These are phyloP conservation scores for Himalopsyche kuldschensis DNA, from an alignment of 2,888 invertebrate species.

Conservation along the genomic window DNA sequence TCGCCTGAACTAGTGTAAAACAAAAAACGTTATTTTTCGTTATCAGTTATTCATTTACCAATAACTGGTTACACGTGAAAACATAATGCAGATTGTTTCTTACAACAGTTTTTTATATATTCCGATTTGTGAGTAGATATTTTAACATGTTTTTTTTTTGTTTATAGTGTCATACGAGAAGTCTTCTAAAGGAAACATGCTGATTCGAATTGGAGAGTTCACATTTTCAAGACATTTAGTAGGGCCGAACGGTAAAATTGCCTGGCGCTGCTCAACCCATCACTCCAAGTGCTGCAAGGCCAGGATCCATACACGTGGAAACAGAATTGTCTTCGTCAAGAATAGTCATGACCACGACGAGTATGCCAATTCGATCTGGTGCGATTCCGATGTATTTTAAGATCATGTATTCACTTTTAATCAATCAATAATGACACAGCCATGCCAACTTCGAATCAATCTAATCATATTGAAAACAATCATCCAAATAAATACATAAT, in stretches of 20 bases:
- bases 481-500: too few relatives aligned
- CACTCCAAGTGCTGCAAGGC: conserved; percentile 8
- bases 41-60: too few relatives aligned
- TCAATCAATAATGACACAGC: not conserved
- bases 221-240: not conserved
- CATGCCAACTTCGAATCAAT: too few relatives aligned
- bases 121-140: not conserved
- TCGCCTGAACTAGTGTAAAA: too few relatives aligned
- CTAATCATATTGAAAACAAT: too few relatives aligned
- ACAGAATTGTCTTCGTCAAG: conserved; percentile 5
- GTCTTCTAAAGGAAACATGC: not conserved
- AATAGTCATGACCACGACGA: conserved; percentile 6
- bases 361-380: not conserved
- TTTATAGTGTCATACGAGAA: not conserved
- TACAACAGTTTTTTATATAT: too few relatives aligned
- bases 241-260: not conserved
- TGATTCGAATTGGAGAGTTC: not conserved
- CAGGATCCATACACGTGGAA: not conserved
- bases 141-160: not conserved
- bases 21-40: too few relatives aligned
- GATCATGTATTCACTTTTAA: not conserved
- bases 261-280: conserved; percentile 12
- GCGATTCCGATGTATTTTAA: not conserved
- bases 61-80: too few relatives aligned
- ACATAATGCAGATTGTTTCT: too few relatives aligned